phyloP scores from a whole-genome alignment of 2,113 vertebrate species.

The Pristiophorus japonicus region DNA sequence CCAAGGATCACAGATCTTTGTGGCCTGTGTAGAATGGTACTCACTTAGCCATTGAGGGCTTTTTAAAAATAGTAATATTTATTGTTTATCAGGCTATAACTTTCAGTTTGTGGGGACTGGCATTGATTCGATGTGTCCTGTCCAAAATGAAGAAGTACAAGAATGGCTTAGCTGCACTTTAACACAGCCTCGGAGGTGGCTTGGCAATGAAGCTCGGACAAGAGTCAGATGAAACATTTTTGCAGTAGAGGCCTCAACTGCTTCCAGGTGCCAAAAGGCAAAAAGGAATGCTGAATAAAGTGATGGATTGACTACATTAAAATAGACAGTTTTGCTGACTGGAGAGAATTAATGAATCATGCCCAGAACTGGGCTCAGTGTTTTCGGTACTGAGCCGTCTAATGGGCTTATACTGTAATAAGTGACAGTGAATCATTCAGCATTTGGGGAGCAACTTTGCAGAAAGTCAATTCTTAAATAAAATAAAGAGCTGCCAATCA shows the following conservation, averaged over 20 bases:
- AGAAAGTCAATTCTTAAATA: conserved; percentile 22
- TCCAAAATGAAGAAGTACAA: neutral
- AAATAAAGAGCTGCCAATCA: neutral
- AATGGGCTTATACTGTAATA: neutral
- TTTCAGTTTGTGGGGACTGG: neutral
- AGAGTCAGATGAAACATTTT: neutral
- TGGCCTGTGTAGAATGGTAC: neutral
- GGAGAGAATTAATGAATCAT: neutral
- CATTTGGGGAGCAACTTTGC: neutral
- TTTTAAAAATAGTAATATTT: neutral
- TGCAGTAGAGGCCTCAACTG: neutral
- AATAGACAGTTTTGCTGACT: conserved; percentile 7
- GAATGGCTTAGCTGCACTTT: neutral
- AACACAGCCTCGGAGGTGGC: neutral
- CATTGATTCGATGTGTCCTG: neutral
- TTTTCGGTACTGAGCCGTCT: neutral
- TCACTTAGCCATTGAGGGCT: neutral
- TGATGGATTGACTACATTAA: neutral
- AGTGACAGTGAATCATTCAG: conserved; percentile 28
- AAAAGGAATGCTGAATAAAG: neutral
- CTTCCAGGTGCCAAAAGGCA: neutral
- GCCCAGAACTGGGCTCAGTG: neutral
- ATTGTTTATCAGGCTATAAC: neutral
- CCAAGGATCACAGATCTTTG: neutral
- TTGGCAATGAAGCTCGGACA: neutral